A percentile compares a stretch with the other conserved stretches of the same genome.
Evolutionary conservation across 2,888 invertebrate species (phyloP).

Genomic region (Nezara viridula): DNA sequence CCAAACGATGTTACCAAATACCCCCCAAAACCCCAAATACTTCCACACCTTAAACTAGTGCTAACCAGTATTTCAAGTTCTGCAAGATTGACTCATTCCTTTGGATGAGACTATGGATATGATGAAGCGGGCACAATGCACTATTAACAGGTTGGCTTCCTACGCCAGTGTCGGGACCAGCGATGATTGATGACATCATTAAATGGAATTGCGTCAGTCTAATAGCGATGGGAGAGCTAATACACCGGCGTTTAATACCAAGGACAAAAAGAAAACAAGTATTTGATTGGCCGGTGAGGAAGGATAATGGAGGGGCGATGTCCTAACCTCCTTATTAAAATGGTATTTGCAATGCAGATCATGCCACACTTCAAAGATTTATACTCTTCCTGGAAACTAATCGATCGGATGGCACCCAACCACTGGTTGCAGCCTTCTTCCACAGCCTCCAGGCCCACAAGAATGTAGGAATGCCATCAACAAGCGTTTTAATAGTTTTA

Average conservation of each 20-base stretch:
- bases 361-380: not conserved
- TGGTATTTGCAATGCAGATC: conserved; percentile 42
- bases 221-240: not conserved
- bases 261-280: not conserved
- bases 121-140: not conserved
- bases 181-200: conserved; percentile 27
- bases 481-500: not conserved
- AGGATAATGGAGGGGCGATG: not conserved
- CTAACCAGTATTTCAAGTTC: no score
- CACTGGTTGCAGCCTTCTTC: not conserved
- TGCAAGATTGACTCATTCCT: not conserved
- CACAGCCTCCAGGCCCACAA: not conserved
- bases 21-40: no score
- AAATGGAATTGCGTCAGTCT: conserved; percentile 29
- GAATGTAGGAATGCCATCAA: not conserved
- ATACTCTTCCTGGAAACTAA: not conserved
- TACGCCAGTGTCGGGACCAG: not conserved
- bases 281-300: conserved; percentile 19
- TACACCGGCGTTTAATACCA: conserved; percentile 23
- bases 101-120: not conserved
- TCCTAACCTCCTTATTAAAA: conserved; percentile 8
- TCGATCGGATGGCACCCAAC: not conserved
- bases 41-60: no score
- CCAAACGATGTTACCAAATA: no score
- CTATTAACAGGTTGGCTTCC: not conserved